Conservation (phyloP, 2,797 vertebrate genomes). For the Poeciliopsis turneri region DNA sequence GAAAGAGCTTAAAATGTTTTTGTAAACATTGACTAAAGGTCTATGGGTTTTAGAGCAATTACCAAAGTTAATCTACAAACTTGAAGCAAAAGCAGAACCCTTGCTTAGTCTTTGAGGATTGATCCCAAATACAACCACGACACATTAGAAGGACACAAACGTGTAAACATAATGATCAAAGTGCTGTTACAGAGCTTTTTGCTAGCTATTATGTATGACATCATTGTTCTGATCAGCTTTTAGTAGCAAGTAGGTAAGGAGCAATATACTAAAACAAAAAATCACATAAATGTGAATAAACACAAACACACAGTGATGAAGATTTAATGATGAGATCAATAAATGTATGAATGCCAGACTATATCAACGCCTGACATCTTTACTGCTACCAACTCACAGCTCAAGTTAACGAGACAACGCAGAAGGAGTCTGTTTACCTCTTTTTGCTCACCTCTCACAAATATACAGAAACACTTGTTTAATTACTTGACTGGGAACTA, state of each 20-base stretch:
- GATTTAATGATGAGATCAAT: conserved; percentile 86
- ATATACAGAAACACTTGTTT: conserved; percentile 8
- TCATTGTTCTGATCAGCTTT: conserved; percentile 76
- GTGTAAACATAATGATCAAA: conserved; percentile 57
- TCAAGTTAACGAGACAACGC: conserved; percentile 67
- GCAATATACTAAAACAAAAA: conserved; percentile 61
- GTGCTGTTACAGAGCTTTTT: conserved; percentile 64
- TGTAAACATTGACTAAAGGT: conserved; percentile 11
- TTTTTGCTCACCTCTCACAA: conserved; percentile 7
- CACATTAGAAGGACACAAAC: conserved; percentile 31
- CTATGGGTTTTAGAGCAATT: conserved; percentile 11
- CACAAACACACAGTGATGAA: conserved; percentile 71
- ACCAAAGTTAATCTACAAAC: conserved; percentile 14
- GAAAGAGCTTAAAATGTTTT: conserved; percentile 5
- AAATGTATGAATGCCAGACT: conserved; percentile 83
- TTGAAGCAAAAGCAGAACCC: conserved; percentile 12
- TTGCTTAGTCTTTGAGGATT: conserved; percentile 26
- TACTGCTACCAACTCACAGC: conserved; percentile 59
- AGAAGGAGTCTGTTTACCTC: conserved; percentile 31
- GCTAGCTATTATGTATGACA: conserved; percentile 72
- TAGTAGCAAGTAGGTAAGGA: conserved; percentile 69
- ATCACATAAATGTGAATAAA: conserved; percentile 16
- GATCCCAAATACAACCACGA: conserved; percentile 3
- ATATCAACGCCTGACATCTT: conserved; percentile 79
- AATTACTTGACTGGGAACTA: conserved; percentile 14